Percentiles rank a stretch among this genome's conserved stretches.
Conservation (phyloP, 2,888 invertebrate genomes). For the Perithous albicinctus region DNA sequence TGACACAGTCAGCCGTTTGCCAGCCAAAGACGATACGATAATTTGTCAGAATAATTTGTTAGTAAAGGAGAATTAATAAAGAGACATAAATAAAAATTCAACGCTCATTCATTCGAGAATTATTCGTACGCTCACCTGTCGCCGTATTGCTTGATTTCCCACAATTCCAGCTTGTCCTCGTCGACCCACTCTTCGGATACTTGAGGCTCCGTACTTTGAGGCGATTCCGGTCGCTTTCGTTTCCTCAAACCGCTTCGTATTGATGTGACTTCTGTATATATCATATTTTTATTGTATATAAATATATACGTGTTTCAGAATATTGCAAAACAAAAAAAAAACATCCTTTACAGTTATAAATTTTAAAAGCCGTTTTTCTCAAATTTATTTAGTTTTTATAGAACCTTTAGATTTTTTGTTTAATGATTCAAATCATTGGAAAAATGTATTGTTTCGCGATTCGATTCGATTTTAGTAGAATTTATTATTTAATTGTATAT, state of each 20-base stretch:
- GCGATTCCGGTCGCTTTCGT: conserved; percentile 96
- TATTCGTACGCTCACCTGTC: conserved; percentile 88
- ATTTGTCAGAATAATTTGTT: conserved; percentile 23
- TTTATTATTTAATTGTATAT: no score
- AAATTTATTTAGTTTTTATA: no score
- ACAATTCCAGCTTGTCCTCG: conserved; percentile 97
- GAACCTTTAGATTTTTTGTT: no score
- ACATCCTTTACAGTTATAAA: no score
- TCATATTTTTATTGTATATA: conserved; percentile 8
- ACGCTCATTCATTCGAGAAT: background rate
- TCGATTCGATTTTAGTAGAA: no score
- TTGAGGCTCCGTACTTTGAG: conserved; percentile 97
- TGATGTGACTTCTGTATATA: conserved; percentile 95
- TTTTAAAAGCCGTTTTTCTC: no score
- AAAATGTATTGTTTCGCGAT: no score
- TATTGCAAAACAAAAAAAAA: no score
- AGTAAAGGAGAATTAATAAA: conserved; percentile 36
- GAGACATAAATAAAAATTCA: conserved; percentile 3
- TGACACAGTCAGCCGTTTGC: background rate
- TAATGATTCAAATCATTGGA: no score
- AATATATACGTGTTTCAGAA: no score
- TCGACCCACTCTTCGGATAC: conserved; percentile 98
- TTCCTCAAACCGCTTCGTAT: conserved; percentile 97
- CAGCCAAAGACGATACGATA: background rate
- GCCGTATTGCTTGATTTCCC: conserved; percentile 98